phyloP scores from a whole-genome alignment of 2,888 invertebrate species.

The Craniophora ligustri region DNA sequence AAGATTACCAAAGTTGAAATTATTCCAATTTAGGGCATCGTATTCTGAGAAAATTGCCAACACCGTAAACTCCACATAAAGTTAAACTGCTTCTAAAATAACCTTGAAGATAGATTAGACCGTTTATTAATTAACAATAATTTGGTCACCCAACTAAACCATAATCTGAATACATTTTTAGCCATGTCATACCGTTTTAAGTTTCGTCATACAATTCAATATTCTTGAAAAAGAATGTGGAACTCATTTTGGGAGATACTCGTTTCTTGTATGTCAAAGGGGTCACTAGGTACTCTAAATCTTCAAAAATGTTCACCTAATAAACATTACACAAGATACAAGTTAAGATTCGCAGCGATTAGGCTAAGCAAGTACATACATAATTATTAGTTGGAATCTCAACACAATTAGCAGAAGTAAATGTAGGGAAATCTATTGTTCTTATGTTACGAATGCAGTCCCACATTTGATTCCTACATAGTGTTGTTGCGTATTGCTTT shows the following conservation, averaged over 20 bases:
- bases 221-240: no score
- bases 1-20: conserved; percentile 41
- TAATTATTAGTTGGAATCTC: background rate
- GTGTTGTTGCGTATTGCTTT: conserved; percentile 18
- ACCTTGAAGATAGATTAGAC: conserved; percentile 9
- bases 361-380: background rate
- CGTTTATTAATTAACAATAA: conserved; percentile 14
- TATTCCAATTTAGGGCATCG: conserved; percentile 10
- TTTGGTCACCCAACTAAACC: background rate
- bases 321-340: no score
- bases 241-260: no score
- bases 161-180: no score
- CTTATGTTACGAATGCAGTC: conserved; percentile 16
- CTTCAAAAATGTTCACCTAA: no score
- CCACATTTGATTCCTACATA: conserved; percentile 2
- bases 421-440: conserved; percentile 36
- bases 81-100: conserved; percentile 10
- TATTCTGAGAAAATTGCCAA: conserved; percentile 14
- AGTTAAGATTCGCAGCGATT: background rate
- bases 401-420: conserved; percentile 1
- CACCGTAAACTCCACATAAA: conserved; percentile 10
- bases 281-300: no score
- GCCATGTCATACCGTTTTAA: no score
- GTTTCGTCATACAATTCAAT: no score
- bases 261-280: no score